Percentiles rank a stretch among this genome's conserved stretches.
Evolutionary conservation across 2,888 invertebrate genomes (phyloP).

Genomic region (Nysson spinosus): DNA sequence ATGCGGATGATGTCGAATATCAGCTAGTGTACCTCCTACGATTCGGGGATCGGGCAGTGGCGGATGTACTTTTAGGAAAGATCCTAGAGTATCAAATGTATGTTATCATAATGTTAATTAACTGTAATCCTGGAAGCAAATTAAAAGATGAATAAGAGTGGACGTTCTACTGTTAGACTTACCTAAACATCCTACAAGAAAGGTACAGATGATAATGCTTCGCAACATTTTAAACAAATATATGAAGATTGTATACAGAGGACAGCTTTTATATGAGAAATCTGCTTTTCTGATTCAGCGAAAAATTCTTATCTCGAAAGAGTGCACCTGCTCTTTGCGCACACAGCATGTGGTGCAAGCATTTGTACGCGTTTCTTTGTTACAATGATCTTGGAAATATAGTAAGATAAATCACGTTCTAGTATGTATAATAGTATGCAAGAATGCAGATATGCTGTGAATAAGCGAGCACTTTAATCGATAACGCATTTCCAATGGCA

Average conservation of each 20-base stretch:
- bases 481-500: constrained; percentile 19
- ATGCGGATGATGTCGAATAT: constrained; percentile 71
- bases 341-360: constrained; percentile 10
- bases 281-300: constrained; percentile 30
- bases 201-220: background rate
- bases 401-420: constrained; percentile 7
- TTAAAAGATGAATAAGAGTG: background rate
- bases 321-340: constrained; percentile 17
- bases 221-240: constrained; percentile 33
- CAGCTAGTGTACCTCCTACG: constrained; percentile 70
- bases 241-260: constrained; percentile 2
- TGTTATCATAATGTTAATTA: background rate
- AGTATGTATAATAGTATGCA: too few species aligned
- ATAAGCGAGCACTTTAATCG: background rate
- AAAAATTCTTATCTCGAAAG: constrained; percentile 42
- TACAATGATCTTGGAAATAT: background rate
- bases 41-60: constrained; percentile 56
- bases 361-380: constrained; percentile 25
- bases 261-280: constrained; percentile 44
- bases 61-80: background rate
- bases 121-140: background rate
- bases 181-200: constrained; percentile 28
- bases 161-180: constrained; percentile 5
- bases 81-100: constrained; percentile 32
- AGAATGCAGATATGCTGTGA: too few species aligned